These are phyloP conservation scores for Hippoglossus hippoglossus DNA, from an alignment of 2,797 vertebrate species.

Conservation along the genomic window DNA sequence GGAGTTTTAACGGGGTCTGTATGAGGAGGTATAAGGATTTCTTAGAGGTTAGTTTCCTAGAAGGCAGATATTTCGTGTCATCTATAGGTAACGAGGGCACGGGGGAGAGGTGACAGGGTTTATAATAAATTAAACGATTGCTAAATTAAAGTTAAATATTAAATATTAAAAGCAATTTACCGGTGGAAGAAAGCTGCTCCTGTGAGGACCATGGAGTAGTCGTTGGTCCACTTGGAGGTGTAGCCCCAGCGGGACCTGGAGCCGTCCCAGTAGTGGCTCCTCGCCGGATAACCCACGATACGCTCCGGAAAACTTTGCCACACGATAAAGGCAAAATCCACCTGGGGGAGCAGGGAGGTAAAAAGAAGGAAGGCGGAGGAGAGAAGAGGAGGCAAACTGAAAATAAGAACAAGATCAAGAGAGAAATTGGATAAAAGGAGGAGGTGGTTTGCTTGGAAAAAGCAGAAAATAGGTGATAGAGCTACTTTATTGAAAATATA, in stretches of 20 bases:
- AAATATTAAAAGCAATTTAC: conserved; percentile 34
- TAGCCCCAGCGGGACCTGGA: conserved; percentile 87
- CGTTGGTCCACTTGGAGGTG: conserved; percentile 89
- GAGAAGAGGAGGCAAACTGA: background rate
- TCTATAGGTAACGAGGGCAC: no score
- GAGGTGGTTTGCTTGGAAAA: no score
- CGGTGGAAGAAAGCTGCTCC: conserved; percentile 88
- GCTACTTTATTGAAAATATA: no score
- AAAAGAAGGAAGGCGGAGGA: background rate
- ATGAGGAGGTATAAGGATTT: background rate
- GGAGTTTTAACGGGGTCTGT: background rate
- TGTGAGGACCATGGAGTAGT: conserved; percentile 88
- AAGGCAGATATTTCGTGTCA: background rate
- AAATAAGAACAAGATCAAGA: no score
- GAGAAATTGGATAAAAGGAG: no score
- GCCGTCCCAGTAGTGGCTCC: conserved; percentile 92
- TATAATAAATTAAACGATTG: background rate
- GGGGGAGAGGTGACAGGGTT: background rate
- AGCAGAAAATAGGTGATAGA: no score
- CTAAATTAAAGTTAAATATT: background rate
- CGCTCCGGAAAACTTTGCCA: conserved; percentile 94
- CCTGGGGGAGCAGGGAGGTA: conserved; percentile 73
- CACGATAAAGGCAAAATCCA: conserved; percentile 92
- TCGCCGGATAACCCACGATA: conserved; percentile 89
- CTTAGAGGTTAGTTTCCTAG: background rate